Evolutionary conservation across 1,140 invertebrate species (phyloP).

Genomic region (Maconellicoccus hirsutus): DNA sequence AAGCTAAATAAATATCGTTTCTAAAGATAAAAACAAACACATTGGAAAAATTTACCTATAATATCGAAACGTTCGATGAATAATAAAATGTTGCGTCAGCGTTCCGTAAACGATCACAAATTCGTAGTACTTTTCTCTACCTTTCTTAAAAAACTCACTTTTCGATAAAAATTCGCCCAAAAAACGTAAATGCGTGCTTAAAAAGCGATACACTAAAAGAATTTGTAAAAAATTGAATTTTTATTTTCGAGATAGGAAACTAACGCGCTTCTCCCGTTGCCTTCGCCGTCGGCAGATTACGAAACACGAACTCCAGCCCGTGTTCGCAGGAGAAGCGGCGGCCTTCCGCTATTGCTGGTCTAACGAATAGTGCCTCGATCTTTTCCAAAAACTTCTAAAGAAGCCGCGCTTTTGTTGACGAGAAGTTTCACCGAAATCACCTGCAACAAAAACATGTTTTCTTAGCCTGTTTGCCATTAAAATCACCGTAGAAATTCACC

Average conservation of each 20-base stretch:
- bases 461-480: too few species aligned
- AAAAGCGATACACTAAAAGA: background rate
- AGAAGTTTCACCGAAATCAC: conserved; percentile 37
- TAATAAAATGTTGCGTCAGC: too few species aligned
- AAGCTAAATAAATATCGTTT: background rate
- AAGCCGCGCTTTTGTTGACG: conserved; percentile 61
- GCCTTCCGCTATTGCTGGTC: conserved; percentile 54
- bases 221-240: background rate
- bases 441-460: conserved; percentile 17
- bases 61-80: too few species aligned
- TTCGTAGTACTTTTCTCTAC: too few species aligned
- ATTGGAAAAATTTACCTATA: background rate
- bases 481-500: too few species aligned
- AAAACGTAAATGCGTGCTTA: background rate
- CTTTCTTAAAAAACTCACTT: background rate
- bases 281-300: conserved; percentile 10
- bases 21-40: background rate
- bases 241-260: background rate
- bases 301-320: background rate
- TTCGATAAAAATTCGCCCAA: background rate
- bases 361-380: conserved; percentile 64
- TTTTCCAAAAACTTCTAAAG: conserved; percentile 70
- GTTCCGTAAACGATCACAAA: too few species aligned
- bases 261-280: conserved; percentile 7
- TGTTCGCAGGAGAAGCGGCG: conserved; percentile 29